Evolutionary conservation across 2,797 vertebrate genomes (phyloP).

Genomic region (Bovichtus variegatus): DNA sequence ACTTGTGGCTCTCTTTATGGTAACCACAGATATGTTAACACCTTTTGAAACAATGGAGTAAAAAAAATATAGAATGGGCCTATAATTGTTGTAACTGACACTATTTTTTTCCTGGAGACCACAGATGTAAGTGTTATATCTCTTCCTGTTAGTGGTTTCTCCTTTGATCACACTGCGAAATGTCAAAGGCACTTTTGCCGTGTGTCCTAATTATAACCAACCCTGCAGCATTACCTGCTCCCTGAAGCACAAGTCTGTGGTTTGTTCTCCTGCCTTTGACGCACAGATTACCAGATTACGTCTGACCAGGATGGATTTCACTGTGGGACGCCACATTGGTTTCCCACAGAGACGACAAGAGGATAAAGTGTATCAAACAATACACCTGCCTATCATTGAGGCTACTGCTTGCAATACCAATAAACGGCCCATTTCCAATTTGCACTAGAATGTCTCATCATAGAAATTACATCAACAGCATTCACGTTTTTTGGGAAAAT

Average conservation of each 20-base stretch:
- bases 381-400: not conserved
- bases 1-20: not conserved
- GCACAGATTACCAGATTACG: conserved; percentile 5
- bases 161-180: not conserved
- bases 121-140: no score
- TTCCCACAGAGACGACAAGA: not conserved
- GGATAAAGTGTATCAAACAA: not conserved
- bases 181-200: not conserved
- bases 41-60: not conserved
- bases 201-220: not conserved
- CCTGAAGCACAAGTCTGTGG: not conserved
- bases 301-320: not conserved
- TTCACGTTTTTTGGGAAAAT: not conserved
- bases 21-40: not conserved
- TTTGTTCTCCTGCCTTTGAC: not conserved
- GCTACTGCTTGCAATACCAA: not conserved
- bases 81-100: not conserved
- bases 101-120: not conserved
- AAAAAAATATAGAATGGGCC: not conserved
- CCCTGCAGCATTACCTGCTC: not conserved
- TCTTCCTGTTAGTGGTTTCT: not conserved
- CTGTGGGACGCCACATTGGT: not conserved
- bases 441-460: not conserved
- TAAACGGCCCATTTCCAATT: not conserved
- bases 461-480: not conserved